phyloP scores from a whole-genome alignment of 1,140 invertebrate genomes.

The Pseudomyrmex sp. region DNA sequence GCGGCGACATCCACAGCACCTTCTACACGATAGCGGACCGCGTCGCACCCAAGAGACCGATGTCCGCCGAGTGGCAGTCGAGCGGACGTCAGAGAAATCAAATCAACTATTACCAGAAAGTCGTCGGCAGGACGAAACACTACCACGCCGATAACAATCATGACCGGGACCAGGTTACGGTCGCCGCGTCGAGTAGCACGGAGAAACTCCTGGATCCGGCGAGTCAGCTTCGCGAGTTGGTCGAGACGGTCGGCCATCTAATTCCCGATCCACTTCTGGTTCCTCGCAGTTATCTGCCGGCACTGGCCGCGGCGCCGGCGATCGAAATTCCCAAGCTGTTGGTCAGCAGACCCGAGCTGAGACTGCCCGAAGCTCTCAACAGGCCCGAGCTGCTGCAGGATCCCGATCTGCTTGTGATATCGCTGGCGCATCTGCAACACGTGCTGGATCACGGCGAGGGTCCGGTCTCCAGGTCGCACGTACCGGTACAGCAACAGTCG shows the following conservation, averaged over 20 bases:
- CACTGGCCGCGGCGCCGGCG: conserved; percentile 89
- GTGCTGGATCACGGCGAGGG: conserved; percentile 85
- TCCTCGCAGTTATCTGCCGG: conserved; percentile 90
- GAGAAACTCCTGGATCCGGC: conserved; percentile 86
- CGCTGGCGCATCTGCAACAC: conserved; percentile 90
- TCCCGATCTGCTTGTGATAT: conserved; percentile 92
- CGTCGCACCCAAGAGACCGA: conserved; percentile 64
- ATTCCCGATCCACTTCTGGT: conserved; percentile 93
- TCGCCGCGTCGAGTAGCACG: conserved; percentile 64
- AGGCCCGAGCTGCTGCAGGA: conserved; percentile 90
- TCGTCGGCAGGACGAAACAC: neutral
- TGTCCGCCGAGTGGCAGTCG: conserved; percentile 72
- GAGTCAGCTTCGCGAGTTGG: conserved; percentile 90
- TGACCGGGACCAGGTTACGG: conserved; percentile 30
- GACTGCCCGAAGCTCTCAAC: conserved; percentile 89
- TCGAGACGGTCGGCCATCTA: conserved; percentile 88
- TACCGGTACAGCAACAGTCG: conserved; percentile 57
- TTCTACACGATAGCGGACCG: conserved; percentile 64
- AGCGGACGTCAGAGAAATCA: conserved; percentile 45
- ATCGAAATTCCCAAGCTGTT: conserved; percentile 91
- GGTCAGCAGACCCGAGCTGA: conserved; percentile 88
- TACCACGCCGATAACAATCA: neutral
- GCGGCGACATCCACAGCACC: conserved; percentile 70
- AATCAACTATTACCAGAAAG: conserved; percentile 47
- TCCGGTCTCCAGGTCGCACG: conserved; percentile 67